phyloP scores from a whole-genome alignment of 2,797 vertebrate genomes.

The Tauraco hartlaubi region DNA sequence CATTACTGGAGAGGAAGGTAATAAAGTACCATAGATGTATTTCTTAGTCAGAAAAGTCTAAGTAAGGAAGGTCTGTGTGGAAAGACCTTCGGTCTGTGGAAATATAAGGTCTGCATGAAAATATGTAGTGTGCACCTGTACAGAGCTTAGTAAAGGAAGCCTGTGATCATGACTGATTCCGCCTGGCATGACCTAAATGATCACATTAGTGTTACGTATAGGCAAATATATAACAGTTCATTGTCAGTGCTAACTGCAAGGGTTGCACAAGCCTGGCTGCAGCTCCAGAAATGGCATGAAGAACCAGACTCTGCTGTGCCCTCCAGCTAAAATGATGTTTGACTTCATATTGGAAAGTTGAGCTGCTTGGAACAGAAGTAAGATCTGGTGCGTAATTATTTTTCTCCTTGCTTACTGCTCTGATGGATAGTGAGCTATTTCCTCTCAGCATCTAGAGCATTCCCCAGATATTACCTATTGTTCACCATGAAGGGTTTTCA shows the following conservation, averaged over 20 bases:
- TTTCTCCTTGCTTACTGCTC: background rate
- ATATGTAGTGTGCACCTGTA: background rate
- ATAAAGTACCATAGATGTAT: background rate
- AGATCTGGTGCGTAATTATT: background rate
- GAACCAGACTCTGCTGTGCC: background rate
- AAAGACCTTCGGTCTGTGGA: background rate
- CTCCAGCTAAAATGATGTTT: background rate
- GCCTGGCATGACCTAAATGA: background rate
- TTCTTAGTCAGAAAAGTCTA: background rate
- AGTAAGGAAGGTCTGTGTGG: background rate
- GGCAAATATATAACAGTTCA: background rate
- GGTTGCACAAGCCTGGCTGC: background rate
- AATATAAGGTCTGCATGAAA: background rate
- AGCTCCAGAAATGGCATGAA: background rate
- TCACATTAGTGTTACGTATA: background rate
- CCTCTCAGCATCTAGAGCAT: background rate
- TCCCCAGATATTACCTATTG: background rate
- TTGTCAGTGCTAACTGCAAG: background rate
- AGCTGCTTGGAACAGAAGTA: background rate
- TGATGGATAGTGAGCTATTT: background rate
- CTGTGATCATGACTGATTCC: background rate
- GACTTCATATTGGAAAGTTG: background rate
- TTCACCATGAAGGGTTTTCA: background rate
- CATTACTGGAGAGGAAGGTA: background rate
- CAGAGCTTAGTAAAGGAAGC: background rate